These are phyloP conservation scores for Drosophila hydei DNA, from an alignment of 1,140 invertebrate species.

Conservation along the genomic window DNA sequence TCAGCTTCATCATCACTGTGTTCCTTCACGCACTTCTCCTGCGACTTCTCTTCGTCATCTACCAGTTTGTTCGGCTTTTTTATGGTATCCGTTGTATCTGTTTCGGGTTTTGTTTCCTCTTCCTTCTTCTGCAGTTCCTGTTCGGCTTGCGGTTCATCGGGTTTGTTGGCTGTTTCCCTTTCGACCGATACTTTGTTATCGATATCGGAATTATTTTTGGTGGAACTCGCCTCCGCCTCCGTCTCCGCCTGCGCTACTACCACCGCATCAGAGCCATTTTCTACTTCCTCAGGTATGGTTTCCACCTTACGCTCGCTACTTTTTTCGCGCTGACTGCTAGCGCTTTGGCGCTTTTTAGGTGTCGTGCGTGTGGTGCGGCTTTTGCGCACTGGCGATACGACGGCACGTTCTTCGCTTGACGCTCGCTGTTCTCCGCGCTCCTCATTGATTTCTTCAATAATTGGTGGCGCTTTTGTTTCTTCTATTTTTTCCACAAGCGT, in stretches of 20 bases:
- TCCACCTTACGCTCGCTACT: slow-evolving; percentile 59
- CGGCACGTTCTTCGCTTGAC: slow-evolving; percentile 63
- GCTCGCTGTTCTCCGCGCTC: slow-evolving; percentile 37
- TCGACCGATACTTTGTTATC: slow-evolving; percentile 35
- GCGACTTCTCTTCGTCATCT: slow-evolving; percentile 10
- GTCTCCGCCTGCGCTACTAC: neutral
- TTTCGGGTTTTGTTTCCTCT: neutral
- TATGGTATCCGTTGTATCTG: neutral
- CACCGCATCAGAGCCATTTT: slow-evolving; percentile 46
- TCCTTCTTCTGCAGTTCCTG: slow-evolving; percentile 12
- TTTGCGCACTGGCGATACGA: slow-evolving; percentile 64
- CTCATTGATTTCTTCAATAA: slow-evolving; percentile 58
- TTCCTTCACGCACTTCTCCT: slow-evolving; percentile 21
- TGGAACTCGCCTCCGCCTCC: slow-evolving; percentile 7
- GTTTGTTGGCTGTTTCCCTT: slow-evolving; percentile 15
- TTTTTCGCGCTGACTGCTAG: slow-evolving; percentile 45
- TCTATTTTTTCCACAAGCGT: slow-evolving; percentile 47
- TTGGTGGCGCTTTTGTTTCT: slow-evolving; percentile 34
- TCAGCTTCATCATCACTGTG: slow-evolving; percentile 13
- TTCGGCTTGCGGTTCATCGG: slow-evolving; percentile 10
- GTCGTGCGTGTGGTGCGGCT: slow-evolving; percentile 63
- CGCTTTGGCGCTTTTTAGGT: slow-evolving; percentile 59
- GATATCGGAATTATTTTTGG: slow-evolving; percentile 37
- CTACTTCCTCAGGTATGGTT: slow-evolving; percentile 67
- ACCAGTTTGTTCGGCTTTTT: slow-evolving; percentile 19